Conservation (phyloP, 2,797 vertebrate genomes). For the Periparus ater region DNA sequence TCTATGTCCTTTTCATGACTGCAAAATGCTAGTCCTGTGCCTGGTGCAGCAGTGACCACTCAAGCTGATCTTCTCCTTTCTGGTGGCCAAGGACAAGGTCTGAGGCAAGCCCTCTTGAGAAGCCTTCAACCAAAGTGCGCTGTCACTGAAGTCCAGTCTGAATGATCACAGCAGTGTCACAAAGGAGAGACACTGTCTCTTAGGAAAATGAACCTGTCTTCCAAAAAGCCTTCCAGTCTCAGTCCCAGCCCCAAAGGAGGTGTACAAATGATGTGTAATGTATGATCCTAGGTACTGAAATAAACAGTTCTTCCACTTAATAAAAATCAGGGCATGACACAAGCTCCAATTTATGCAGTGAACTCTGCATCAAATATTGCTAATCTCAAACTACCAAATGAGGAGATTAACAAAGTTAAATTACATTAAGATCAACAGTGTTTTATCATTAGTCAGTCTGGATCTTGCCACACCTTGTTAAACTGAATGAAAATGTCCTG, state of each 20-base stretch:
- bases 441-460: not conserved
- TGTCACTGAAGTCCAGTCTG: not conserved
- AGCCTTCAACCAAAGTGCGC: not conserved
- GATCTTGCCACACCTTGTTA: not conserved
- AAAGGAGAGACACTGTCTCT: not conserved
- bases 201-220: not conserved
- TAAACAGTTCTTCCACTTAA: not conserved
- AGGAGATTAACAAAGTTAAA: not conserved
- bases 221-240: not conserved
- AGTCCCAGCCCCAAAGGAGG: not conserved
- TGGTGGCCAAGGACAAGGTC: not conserved
- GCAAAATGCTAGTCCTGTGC: not conserved
- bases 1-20: not conserved
- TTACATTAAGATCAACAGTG: not conserved
- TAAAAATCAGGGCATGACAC: not conserved
- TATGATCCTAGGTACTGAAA: not conserved
- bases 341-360: not conserved
- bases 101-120: not conserved
- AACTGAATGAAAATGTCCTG: not conserved
- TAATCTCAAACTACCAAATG: not conserved
- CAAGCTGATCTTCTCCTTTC: not conserved
- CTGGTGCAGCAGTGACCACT: not conserved
- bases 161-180: not conserved
- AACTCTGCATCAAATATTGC: not conserved
- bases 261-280: not conserved